Conservation (phyloP, 2,888 invertebrate genomes). For the Drosophila eohydei region DNA sequence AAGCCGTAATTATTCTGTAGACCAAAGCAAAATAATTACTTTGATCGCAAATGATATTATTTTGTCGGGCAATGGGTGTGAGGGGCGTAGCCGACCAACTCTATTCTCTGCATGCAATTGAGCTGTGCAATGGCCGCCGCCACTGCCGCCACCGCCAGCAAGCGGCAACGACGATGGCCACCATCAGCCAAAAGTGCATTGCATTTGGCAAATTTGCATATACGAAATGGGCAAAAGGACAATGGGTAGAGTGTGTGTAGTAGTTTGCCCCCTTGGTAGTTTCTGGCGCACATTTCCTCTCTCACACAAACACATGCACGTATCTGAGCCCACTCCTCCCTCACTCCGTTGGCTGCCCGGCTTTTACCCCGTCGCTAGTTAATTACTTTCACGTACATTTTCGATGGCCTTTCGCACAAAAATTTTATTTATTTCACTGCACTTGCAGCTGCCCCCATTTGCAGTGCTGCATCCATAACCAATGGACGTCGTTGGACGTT, state of each 20-base stretch:
- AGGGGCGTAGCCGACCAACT: constrained; percentile 51
- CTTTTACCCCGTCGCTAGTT: constrained; percentile 60
- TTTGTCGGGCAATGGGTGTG: constrained; percentile 69
- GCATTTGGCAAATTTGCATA: constrained; percentile 78
- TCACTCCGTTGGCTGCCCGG: not conserved
- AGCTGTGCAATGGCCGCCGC: constrained; percentile 69
- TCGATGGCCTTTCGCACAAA: constrained; percentile 67
- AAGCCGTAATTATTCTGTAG: constrained; percentile 79
- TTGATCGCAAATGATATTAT: constrained; percentile 81
- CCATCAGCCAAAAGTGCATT: constrained; percentile 77
- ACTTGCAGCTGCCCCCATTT: constrained; percentile 55
- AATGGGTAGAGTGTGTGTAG: constrained; percentile 7
- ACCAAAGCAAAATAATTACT: constrained; percentile 81
- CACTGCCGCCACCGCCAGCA: not conserved
- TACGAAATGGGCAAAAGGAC: constrained; percentile 27
- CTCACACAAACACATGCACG: not conserved
- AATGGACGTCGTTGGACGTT: constrained; percentile 16
- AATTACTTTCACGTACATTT: constrained; percentile 80
- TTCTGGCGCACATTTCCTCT: constrained; percentile 30
- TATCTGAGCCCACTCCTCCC: not conserved
- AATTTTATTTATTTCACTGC: constrained; percentile 75
- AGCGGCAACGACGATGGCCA: constrained; percentile 49
- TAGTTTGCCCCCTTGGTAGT: constrained; percentile 29
- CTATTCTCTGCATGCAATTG: constrained; percentile 65
- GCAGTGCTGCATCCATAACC: constrained; percentile 30